Evolutionary conservation across 1,140 invertebrate genomes (phyloP).

Genomic region (Drosophila setifemur): DNA sequence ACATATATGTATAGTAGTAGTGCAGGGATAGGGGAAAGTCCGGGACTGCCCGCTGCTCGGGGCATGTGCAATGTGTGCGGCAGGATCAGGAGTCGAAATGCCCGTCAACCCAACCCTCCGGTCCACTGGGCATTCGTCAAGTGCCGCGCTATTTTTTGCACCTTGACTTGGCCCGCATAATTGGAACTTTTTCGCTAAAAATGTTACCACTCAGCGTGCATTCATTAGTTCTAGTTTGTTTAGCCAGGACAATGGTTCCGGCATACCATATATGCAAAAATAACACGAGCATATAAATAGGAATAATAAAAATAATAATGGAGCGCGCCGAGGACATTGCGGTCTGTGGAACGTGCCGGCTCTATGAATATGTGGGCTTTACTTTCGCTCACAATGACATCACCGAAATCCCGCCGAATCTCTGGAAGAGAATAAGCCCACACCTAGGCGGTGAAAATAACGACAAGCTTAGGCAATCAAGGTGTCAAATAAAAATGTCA

Average conservation of each 20-base stretch:
- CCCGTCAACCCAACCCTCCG: slow-evolving; percentile 10
- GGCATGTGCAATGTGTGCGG: slow-evolving; percentile 44
- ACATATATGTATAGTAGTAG: background rate
- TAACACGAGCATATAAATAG: too few relatives aligned
- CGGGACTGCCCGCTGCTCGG: slow-evolving; percentile 70
- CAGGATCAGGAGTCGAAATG: background rate
- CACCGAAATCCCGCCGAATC: slow-evolving; percentile 6
- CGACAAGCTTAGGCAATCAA: slow-evolving; percentile 74
- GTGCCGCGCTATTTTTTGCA: slow-evolving; percentile 74
- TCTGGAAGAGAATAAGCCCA: slow-evolving; percentile 15
- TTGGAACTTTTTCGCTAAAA: slow-evolving; percentile 64
- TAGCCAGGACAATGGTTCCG: slow-evolving; percentile 46
- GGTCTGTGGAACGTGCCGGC: slow-evolving; percentile 51
- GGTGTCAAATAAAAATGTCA: slow-evolving; percentile 78
- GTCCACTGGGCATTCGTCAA: slow-evolving; percentile 49
- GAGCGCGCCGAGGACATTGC: background rate
- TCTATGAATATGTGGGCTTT: slow-evolving; percentile 57
- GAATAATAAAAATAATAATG: background rate
- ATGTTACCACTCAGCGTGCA: slow-evolving; percentile 58
- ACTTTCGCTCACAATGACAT: slow-evolving; percentile 3
- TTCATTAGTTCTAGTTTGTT: slow-evolving; percentile 78
- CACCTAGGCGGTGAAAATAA: slow-evolving; percentile 7
- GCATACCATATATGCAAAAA: slow-evolving; percentile 27
- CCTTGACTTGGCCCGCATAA: slow-evolving; percentile 77
- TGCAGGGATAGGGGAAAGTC: slow-evolving; percentile 21